Evolutionary conservation across 2,113 vertebrate genomes (phyloP).

Genomic region (Campylomormyrus tamandua): DNA sequence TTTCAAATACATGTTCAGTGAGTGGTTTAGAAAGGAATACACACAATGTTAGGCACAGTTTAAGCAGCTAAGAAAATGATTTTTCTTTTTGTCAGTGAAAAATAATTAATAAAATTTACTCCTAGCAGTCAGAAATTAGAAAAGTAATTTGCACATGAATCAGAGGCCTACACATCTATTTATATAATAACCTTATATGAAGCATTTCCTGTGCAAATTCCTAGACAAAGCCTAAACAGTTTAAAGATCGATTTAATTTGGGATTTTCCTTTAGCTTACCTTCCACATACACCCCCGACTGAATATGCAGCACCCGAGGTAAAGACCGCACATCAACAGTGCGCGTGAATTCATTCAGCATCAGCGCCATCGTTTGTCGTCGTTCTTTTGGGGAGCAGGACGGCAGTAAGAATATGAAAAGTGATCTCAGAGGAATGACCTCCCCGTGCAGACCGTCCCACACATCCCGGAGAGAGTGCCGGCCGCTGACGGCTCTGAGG

Average conservation of each 20-base stretch:
- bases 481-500: not conserved
- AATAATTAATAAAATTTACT: not conserved
- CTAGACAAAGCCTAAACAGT: not conserved
- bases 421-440: not conserved
- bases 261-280: conserved; percentile 50
- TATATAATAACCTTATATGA: not conserved
- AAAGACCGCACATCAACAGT: conserved; percentile 63
- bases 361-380: conserved; percentile 54
- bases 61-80: not conserved
- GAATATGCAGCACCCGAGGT: conserved; percentile 74
- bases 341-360: conserved; percentile 64
- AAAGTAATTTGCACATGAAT: not conserved
- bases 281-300: conserved; percentile 73
- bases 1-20: no score
- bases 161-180: not conserved
- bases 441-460: not conserved
- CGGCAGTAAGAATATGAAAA: not conserved
- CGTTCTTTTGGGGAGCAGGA: not conserved
- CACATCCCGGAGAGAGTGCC: not conserved
- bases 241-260: not conserved
- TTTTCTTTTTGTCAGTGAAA: not conserved
- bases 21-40: not conserved
- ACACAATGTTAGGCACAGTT: not conserved
- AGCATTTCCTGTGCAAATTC: not conserved
- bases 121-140: not conserved